Evolutionary conservation across 1,140 invertebrate genomes (phyloP).

Genomic region (Onthophagus taurus): DNA sequence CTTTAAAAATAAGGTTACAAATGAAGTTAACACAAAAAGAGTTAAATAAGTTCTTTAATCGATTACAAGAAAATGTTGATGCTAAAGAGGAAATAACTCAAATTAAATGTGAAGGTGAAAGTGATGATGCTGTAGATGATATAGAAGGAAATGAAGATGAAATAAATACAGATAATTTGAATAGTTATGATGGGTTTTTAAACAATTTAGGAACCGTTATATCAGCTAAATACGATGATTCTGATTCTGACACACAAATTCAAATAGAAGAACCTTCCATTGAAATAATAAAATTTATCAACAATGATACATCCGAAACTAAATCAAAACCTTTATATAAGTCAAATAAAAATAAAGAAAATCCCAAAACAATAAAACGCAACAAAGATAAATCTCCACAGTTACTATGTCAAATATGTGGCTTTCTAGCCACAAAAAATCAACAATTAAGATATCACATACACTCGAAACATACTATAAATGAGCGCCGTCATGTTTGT

Average conservation of each 20-base stretch:
- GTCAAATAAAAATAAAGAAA: conserved; percentile 1
- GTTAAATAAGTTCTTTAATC: conserved; percentile 7
- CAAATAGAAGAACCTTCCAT: not conserved
- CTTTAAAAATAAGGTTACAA: conserved; percentile 17
- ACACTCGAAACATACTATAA: conserved; percentile 9
- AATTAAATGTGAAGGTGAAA: not conserved
- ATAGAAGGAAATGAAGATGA: conserved; percentile 16
- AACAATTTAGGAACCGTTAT: conserved; percentile 22
- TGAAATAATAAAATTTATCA: not conserved
- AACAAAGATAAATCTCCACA: not conserved
- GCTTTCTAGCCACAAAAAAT: conserved; percentile 5
- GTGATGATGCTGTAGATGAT: conserved; percentile 16
- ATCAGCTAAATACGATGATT: conserved; percentile 17
- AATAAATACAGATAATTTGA: conserved; percentile 21
- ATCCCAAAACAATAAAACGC: conserved; percentile 2
- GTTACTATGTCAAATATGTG: conserved; percentile 18
- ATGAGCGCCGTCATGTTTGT: conserved; percentile 12
- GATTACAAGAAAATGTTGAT: no score
- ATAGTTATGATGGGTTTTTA: conserved; percentile 20
- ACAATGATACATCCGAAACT: not conserved
- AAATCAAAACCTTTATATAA: not conserved
- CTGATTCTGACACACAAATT: not conserved
- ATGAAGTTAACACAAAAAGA: conserved; percentile 13
- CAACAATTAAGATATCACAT: conserved; percentile 7
- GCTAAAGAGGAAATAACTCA: not conserved